Evolutionary conservation across 1,140 invertebrate genomes (phyloP).

Genomic region (Drosophila kurseongensis): DNA sequence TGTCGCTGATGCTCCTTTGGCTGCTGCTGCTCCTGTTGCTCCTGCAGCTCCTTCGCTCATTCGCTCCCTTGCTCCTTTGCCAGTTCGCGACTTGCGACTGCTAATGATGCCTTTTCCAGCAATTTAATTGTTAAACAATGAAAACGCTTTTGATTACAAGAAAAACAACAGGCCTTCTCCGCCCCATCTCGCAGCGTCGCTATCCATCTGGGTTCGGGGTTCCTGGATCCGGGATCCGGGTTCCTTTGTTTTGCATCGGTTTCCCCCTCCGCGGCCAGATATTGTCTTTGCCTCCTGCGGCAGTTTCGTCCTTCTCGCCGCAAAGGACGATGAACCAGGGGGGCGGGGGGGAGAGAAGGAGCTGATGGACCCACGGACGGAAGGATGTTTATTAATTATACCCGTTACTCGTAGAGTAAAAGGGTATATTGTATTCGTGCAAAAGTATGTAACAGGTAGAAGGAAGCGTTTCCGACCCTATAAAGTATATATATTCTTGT

Average conservation of each 20-base stretch:
- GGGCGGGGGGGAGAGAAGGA: too few species aligned
- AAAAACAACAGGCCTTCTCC: constrained; percentile 55
- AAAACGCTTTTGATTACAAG: constrained; percentile 82
- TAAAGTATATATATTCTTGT: too few species aligned
- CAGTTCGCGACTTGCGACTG: constrained; percentile 50
- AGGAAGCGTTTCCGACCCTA: too few species aligned
- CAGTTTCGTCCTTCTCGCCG: constrained; percentile 7
- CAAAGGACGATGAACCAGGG: not conserved
- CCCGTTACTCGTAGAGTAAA: too few species aligned
- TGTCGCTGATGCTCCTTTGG: constrained; percentile 39
- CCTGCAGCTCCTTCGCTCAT: not conserved
- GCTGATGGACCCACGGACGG: constrained; percentile 14
- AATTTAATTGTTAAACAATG: constrained; percentile 83
- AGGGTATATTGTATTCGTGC: too few species aligned
- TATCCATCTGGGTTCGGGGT: constrained; percentile 7
- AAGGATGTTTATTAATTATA: constrained; percentile 79
- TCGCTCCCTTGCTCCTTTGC: constrained; percentile 18
- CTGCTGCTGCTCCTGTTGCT: not conserved
- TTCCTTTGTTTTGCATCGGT: constrained; percentile 49
- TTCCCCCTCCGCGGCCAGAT: constrained; percentile 8
- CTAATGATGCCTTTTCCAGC: constrained; percentile 82
- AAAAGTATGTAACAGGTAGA: too few species aligned
- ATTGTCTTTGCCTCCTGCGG: constrained; percentile 41
- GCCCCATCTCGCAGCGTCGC: not conserved
- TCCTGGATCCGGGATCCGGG: not conserved